phyloP scores from a whole-genome alignment of 1,140 invertebrate genomes.

The Ephestia elutella region DNA sequence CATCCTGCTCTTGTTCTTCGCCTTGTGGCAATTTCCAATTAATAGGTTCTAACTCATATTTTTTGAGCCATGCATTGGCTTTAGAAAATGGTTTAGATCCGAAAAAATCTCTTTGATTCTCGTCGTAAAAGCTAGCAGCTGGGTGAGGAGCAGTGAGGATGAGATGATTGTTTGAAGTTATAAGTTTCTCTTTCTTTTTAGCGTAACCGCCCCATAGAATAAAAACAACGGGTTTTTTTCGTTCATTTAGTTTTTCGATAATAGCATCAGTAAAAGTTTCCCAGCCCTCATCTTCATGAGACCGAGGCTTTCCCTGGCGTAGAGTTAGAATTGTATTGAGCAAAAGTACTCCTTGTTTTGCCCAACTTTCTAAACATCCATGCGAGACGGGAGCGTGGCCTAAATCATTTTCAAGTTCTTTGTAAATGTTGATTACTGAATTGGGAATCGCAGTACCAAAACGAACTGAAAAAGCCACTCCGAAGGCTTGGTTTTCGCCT shows the following conservation, averaged over 20 bases:
- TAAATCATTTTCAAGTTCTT: not conserved
- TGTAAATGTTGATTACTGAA: not conserved
- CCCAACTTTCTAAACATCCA: conserved; percentile 2
- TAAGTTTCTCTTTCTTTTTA: not conserved
- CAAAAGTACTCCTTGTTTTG: not conserved
- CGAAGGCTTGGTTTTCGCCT: not conserved
- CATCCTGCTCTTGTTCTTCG: too few relatives aligned
- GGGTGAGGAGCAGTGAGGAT: not conserved
- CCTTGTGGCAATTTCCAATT: not conserved
- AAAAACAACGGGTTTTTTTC: not conserved
- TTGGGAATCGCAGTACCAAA: not conserved
- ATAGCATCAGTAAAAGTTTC: not conserved
- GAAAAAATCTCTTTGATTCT: not conserved
- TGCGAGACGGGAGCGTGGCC: not conserved
- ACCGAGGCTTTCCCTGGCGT: not conserved
- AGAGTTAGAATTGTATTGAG: conserved; percentile 3
- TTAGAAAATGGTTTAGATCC: not conserved
- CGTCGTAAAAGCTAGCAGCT: not conserved
- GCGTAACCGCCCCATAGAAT: not conserved
- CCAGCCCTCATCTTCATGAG: not conserved
- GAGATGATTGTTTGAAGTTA: not conserved
- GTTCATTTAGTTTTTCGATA: not conserved
- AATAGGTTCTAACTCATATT: not conserved
- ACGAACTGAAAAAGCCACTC: not conserved
- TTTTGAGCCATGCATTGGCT: not conserved